These are phyloP conservation scores for Clistopyga incitator DNA, from an alignment of 2,888 invertebrate species.

Conservation along the genomic window DNA sequence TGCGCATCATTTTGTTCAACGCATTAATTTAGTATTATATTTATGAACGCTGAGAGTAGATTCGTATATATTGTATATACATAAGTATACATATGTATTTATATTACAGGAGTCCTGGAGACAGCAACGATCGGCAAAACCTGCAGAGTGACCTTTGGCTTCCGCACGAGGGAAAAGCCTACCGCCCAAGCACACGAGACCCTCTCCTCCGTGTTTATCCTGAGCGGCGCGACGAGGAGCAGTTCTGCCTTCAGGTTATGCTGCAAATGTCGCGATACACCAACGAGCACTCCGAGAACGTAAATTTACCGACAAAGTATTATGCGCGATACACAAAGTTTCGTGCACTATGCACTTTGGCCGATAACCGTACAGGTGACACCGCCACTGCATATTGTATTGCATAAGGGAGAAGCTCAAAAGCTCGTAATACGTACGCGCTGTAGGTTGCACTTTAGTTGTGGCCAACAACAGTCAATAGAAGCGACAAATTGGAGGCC, in stretches of 20 bases:
- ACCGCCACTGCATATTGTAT: neutral
- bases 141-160: constrained; percentile 57
- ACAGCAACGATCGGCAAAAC: constrained; percentile 23
- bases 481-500: neutral
- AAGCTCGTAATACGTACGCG: neutral
- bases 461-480: neutral
- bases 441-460: constrained; percentile 1
- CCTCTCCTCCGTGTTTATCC: constrained; percentile 34
- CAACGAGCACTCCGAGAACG: constrained; percentile 60
- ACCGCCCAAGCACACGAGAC: constrained; percentile 25
- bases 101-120: neutral
- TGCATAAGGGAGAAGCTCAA: neutral
- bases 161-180: constrained; percentile 46
- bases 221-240: constrained; percentile 28
- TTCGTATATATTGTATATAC: too few species aligned
- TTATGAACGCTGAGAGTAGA: constrained; percentile 1
- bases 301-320: constrained; percentile 60
- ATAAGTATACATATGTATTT: neutral
- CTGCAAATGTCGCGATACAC: constrained; percentile 64
- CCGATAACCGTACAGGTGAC: constrained; percentile 45
- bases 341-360: constrained; percentile 55
- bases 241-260: constrained; percentile 36
- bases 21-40: constrained; percentile 14
- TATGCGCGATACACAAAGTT: constrained; percentile 52
- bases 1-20: neutral